A percentile compares a stretch with the other conserved stretches of the same genome.
Conservation (phyloP, 2,113 vertebrate genomes). For the Redunca redunca region DNA sequence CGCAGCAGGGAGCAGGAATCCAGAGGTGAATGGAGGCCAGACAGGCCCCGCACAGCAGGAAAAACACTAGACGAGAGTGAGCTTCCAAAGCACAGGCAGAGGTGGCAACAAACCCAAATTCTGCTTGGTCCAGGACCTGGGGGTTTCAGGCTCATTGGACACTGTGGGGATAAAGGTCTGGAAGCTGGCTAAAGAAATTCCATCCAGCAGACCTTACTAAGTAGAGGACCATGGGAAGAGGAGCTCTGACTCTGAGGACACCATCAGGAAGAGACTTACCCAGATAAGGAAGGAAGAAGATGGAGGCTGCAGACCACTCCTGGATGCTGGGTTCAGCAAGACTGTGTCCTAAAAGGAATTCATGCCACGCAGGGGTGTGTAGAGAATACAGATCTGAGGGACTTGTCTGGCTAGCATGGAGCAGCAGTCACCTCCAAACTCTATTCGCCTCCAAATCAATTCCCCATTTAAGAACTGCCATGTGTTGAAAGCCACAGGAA, state of each 20-base stretch:
- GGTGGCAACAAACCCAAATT: not conserved
- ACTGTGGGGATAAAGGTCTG: not conserved
- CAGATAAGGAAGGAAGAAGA: not conserved
- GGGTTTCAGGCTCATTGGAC: not conserved
- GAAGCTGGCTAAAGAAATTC: not conserved
- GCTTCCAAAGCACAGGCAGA: not conserved
- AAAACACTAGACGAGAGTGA: not conserved
- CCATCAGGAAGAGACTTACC: not conserved
- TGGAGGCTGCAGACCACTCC: not conserved
- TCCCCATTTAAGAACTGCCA: not conserved
- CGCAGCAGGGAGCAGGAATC: not conserved
- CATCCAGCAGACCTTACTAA: not conserved
- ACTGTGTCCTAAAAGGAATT: not conserved
- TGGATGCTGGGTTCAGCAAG: not conserved
- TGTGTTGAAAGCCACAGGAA: not conserved
- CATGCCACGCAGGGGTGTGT: not conserved
- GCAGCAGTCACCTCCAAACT: not conserved
- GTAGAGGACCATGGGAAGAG: not conserved
- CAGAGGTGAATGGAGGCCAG: not conserved
- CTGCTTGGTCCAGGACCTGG: not conserved
- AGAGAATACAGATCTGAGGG: not conserved
- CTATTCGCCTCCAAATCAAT: not conserved
- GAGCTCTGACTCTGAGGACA: not conserved
- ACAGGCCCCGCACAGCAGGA: fast-evolving
- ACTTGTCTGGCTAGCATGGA: not conserved